Conservation (phyloP, 1,140 invertebrate genomes). For the Telenomus remus region DNA sequence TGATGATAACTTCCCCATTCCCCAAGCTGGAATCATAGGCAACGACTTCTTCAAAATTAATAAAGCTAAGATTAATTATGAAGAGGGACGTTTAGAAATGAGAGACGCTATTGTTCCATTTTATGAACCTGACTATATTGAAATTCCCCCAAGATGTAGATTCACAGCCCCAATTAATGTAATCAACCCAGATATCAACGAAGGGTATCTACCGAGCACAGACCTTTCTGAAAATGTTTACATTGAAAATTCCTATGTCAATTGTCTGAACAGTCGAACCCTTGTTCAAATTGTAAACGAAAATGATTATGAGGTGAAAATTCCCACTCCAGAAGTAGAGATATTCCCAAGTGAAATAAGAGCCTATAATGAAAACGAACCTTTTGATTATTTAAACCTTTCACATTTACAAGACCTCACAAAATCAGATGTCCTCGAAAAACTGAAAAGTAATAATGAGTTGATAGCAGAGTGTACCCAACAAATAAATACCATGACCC, state of each 20-base stretch:
- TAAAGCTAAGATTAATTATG: conserved; percentile 17
- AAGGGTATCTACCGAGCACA: not conserved
- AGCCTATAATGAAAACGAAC: not conserved
- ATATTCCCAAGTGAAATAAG: not conserved
- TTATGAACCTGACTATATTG: not conserved
- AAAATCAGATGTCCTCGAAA: not conserved
- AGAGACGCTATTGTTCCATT: not conserved
- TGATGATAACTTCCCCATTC: conserved; percentile 5
- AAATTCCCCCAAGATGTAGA: not conserved
- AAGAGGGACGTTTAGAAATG: conserved; percentile 3
- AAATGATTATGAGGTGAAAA: not conserved
- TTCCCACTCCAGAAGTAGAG: not conserved
- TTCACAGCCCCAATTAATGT: not conserved
- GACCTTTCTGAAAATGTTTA: not conserved
- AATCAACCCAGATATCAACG: not conserved
- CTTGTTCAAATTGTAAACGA: not conserved
- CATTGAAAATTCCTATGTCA: conserved; percentile 1
- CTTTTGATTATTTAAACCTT: not conserved
- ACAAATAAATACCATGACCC: not conserved
- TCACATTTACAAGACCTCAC: not conserved
- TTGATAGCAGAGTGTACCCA: not conserved
- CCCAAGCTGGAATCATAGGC: conserved; percentile 17
- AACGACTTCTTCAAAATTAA: conserved; percentile 10
- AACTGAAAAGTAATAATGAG: not conserved
- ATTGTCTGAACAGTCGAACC: not conserved